A percentile compares a stretch with the other conserved stretches of the same genome.
Evolutionary conservation across 2,888 invertebrate species (phyloP).

Genomic region (Tuta absoluta): DNA sequence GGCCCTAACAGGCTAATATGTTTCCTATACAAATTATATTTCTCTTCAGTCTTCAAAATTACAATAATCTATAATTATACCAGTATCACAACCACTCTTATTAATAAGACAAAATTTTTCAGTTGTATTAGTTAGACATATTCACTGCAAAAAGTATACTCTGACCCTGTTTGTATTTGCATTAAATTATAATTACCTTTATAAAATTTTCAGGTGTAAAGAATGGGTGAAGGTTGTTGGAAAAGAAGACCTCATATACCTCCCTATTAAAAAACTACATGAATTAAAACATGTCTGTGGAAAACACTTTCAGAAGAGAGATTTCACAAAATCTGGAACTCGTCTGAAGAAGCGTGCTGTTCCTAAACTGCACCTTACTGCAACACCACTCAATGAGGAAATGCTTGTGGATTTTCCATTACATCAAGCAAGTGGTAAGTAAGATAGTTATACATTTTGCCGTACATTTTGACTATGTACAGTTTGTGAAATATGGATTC

Average conservation of each 20-base stretch:
- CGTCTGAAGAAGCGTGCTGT: neutral
- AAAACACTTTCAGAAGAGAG: neutral
- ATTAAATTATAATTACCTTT: too few relatives aligned
- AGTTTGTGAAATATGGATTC: too few relatives aligned
- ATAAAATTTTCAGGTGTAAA: neutral
- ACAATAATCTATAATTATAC: too few relatives aligned
- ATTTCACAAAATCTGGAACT: neutral
- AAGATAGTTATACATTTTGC: neutral
- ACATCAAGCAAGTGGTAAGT: neutral
- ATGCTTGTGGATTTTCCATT: neutral
- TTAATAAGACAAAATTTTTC: too few relatives aligned
- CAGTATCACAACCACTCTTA: too few relatives aligned
- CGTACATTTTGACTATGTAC: too few relatives aligned
- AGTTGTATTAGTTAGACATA: too few relatives aligned
- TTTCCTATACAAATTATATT: too few relatives aligned
- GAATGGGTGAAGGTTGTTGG: slow-evolving; percentile 1
- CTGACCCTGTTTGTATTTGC: too few relatives aligned
- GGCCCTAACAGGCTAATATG: too few relatives aligned
- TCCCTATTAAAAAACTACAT: slow-evolving; percentile 22
- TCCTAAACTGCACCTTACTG: neutral
- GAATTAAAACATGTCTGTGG: slow-evolving; percentile 8
- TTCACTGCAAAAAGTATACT: too few relatives aligned
- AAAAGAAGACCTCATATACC: neutral
- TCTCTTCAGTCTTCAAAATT: too few relatives aligned
- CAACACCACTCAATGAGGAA: neutral